A percentile compares a stretch with the other conserved stretches of the same genome.
Conservation (phyloP, 2,888 invertebrate genomes). For the Oscheius sp. region DNA sequence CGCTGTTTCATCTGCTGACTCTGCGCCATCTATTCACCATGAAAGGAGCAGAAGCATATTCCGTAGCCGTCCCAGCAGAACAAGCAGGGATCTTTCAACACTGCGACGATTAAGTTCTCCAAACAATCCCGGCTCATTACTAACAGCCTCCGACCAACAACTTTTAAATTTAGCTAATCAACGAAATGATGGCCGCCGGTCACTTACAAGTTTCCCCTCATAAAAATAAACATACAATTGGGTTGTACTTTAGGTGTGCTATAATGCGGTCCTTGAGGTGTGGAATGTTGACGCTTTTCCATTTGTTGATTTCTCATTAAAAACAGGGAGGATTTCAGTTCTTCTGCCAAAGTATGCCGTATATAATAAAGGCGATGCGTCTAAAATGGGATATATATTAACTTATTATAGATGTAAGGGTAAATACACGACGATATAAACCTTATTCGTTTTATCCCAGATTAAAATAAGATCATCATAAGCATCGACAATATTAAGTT, state of each 20-base stretch:
- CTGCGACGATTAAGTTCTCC: slow-evolving; percentile 50
- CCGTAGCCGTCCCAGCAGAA: slow-evolving; percentile 38
- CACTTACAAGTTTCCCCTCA: slow-evolving; percentile 45
- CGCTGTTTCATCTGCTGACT: slow-evolving; percentile 36
- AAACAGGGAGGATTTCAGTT: neutral
- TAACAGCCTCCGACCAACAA: slow-evolving; percentile 52
- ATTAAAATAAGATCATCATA: slow-evolving; percentile 16
- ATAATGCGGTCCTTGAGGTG: slow-evolving; percentile 12
- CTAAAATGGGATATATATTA: neutral
- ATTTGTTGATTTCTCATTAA: neutral
- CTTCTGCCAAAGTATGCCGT: neutral
- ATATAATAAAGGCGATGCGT: slow-evolving; percentile 28
- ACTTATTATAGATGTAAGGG: too few relatives aligned
- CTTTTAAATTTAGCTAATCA: slow-evolving; percentile 44
- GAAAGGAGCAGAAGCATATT: slow-evolving; percentile 44
- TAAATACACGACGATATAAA: slow-evolving; percentile 2
- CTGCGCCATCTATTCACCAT: slow-evolving; percentile 45
- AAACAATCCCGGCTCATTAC: slow-evolving; percentile 48
- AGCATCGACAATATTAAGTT: neutral
- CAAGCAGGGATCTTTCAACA: slow-evolving; percentile 44
- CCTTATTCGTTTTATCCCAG: slow-evolving; percentile 3
- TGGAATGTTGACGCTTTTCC: neutral
- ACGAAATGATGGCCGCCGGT: slow-evolving; percentile 43
- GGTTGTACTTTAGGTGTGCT: slow-evolving; percentile 12
- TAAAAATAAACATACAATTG: slow-evolving; percentile 14